Evolutionary conservation across 2,113 vertebrate species (phyloP).

Genomic region (Melozone crissalis): DNA sequence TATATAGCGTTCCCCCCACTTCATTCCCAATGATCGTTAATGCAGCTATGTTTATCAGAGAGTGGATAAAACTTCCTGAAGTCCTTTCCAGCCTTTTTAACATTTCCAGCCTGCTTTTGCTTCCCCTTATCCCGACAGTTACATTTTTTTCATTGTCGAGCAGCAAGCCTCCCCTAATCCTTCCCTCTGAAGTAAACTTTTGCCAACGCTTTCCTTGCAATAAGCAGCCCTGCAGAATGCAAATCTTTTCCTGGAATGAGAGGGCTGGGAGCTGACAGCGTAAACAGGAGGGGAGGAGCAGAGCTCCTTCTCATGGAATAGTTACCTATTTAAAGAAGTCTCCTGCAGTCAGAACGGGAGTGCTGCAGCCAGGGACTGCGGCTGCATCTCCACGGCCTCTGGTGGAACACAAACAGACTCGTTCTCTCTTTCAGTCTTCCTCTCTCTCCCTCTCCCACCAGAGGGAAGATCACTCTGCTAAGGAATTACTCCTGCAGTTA

Average conservation of each 20-base stretch:
- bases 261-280: background rate
- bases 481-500: background rate
- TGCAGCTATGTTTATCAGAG: background rate
- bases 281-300: constrained; percentile 9
- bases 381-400: background rate
- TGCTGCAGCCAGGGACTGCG: background rate
- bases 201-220: background rate
- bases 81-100: background rate
- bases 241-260: background rate
- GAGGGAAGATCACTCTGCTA: background rate
- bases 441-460: background rate
- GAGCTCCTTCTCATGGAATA: background rate
- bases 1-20: fast-evolving
- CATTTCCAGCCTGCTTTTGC: background rate
- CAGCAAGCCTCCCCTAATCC: background rate
- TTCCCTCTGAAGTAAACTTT: background rate
- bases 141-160: fast-evolving
- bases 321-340: constrained; percentile 30
- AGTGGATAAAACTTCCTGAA: background rate
- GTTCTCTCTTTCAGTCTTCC: background rate
- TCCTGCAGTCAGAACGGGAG: background rate
- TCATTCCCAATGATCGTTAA: background rate
- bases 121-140: background rate
- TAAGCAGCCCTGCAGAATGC: background rate
- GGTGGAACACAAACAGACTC: background rate